Conservation (phyloP, 2,888 invertebrate species). For the Leptura quadrifasciata region DNA sequence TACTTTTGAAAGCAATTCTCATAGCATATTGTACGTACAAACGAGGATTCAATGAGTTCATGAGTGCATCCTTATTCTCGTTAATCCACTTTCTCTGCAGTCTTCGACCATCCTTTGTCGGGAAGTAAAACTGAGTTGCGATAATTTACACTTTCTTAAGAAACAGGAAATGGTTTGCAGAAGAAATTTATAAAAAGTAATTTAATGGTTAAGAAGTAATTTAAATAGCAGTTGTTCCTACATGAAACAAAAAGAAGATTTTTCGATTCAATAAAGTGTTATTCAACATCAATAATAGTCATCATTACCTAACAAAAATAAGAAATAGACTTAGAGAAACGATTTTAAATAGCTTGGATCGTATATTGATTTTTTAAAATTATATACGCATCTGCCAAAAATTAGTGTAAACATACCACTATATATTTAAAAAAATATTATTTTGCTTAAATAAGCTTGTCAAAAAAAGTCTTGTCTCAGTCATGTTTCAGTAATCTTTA, state of each 20-base stretch:
- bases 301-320: too few relatives aligned
- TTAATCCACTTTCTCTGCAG: conserved; percentile 21
- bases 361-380: too few relatives aligned
- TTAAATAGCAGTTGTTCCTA: not conserved
- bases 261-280: not conserved
- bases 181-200: not conserved
- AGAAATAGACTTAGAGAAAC: too few relatives aligned
- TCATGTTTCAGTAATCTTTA: too few relatives aligned
- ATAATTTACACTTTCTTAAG: conserved; percentile 30
- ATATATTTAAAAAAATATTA: too few relatives aligned
- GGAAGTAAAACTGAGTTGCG: conserved; percentile 3
- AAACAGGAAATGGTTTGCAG: conserved; percentile 1
- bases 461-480: too few relatives aligned
- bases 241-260: not conserved
- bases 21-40: not conserved
- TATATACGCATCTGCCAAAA: too few relatives aligned
- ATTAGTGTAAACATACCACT: too few relatives aligned
- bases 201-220: conserved; percentile 10
- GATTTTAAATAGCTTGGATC: too few relatives aligned
- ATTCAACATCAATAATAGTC: too few relatives aligned
- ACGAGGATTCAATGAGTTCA: not conserved
- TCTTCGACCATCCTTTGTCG: conserved; percentile 8
- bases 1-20: not conserved
- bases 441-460: too few relatives aligned
- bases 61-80: conserved; percentile 17